Evolutionary conservation across 1,140 invertebrate genomes (phyloP).

Genomic region (Euura lappo): DNA sequence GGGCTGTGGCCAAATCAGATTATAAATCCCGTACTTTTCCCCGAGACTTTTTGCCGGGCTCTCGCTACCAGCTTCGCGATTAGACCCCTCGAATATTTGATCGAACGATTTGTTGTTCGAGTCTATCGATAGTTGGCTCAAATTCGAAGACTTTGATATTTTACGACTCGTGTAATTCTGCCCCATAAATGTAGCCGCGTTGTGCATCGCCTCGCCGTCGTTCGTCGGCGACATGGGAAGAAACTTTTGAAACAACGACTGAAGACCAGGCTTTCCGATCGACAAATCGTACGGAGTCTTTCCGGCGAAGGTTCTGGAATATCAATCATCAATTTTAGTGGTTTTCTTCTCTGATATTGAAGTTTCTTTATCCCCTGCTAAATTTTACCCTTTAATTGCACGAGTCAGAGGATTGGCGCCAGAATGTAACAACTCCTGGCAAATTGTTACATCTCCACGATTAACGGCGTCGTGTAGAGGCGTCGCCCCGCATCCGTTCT

Average conservation of each 20-base stretch:
- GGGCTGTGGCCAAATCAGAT: conserved; percentile 69
- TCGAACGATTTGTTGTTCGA: conserved; percentile 51
- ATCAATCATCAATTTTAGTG: conserved; percentile 12
- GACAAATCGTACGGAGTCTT: conserved; percentile 61
- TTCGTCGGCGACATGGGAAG: conserved; percentile 40
- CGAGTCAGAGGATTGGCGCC: conserved; percentile 65
- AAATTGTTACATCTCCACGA: conserved; percentile 63
- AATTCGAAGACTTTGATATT: conserved; percentile 43
- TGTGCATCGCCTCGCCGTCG: conserved; percentile 48
- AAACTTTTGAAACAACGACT: conserved; percentile 52
- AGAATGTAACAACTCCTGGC: conserved; percentile 63
- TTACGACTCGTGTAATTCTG: conserved; percentile 45
- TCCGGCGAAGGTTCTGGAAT: conserved; percentile 57
- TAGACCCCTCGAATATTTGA: conserved; percentile 44
- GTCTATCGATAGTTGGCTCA: conserved; percentile 53
- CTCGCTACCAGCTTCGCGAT: conserved; percentile 41
- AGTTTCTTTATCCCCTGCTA: neutral
- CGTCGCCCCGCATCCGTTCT: conserved; percentile 66
- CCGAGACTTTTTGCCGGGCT: conserved; percentile 38
- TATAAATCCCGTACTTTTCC: conserved; percentile 47
- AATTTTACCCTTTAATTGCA: conserved; percentile 62
- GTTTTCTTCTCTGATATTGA: conserved; percentile 17
- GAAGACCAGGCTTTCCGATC: conserved; percentile 55
- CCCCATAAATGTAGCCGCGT: conserved; percentile 38
- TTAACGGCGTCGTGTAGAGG: conserved; percentile 70